Evolutionary conservation across 2,113 vertebrate species (phyloP).

Genomic region (Athene cunicularia): DNA sequence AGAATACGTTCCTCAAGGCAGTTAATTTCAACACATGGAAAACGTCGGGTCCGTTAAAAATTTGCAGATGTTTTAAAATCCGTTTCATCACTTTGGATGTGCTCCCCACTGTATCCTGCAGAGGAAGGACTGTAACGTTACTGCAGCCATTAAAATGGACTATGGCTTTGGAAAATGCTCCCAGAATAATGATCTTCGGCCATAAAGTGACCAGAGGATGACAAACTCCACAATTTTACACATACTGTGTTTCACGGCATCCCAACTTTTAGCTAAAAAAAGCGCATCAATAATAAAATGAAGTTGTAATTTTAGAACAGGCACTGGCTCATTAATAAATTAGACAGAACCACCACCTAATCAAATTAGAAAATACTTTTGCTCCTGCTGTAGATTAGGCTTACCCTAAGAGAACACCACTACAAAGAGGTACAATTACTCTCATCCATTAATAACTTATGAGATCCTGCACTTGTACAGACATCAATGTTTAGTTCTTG

Average conservation of each 20-base stretch:
- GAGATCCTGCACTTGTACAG: not conserved
- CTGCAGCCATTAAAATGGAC: fast-evolving
- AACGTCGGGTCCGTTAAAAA: not conserved
- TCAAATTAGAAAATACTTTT: not conserved
- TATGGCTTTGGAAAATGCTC: not conserved
- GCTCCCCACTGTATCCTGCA: not conserved
- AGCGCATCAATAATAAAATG: not conserved
- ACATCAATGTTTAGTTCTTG: not conserved
- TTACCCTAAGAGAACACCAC: not conserved
- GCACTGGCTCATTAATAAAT: not conserved
- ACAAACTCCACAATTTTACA: not conserved
- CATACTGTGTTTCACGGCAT: not conserved
- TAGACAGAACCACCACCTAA: not conserved
- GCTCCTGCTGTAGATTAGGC: not conserved
- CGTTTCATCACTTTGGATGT: fast-evolving
- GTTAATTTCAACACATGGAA: fast-evolving
- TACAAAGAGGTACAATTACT: not conserved
- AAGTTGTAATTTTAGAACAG: not conserved
- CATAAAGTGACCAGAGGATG: not conserved
- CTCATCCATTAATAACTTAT: not conserved
- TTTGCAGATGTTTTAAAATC: not conserved
- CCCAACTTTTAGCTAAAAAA: not conserved
- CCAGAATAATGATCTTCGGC: fast-evolving
- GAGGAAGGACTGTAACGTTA: not conserved
- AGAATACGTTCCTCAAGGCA: not conserved